Evolutionary conservation across 1,140 invertebrate species (phyloP).

Genomic region (Oppia nitens): DNA sequence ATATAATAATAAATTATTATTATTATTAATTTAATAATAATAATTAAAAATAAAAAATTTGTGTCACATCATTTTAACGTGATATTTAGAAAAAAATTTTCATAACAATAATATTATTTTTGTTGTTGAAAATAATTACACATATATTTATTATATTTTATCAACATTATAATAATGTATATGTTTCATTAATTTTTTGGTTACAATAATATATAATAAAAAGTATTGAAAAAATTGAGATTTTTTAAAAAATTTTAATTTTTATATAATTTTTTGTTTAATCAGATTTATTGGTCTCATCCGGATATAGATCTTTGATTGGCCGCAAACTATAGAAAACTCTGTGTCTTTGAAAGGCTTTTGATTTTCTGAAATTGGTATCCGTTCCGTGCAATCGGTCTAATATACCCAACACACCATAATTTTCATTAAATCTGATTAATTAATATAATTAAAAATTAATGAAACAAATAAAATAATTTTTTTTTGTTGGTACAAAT

Average conservation of each 20-base stretch:
- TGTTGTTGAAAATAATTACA: no score
- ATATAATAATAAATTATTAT: no score
- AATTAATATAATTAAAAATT: no score
- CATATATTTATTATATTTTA: neutral
- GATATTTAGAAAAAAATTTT: no score
- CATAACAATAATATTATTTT: no score
- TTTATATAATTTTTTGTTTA: neutral
- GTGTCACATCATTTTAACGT: no score
- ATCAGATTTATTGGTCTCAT: slow-evolving; percentile 24
- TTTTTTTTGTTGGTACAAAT: neutral
- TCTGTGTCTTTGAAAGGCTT: neutral
- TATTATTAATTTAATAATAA: no score
- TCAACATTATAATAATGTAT: neutral
- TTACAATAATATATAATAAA: neutral
- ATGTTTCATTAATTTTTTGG: neutral
- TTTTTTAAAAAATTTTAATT: neutral
- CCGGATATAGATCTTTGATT: slow-evolving; percentile 51
- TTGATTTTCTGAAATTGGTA: neutral
- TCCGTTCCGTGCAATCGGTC: slow-evolving; percentile 1
- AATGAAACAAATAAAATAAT: no score
- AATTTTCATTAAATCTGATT: slow-evolving; percentile 29
- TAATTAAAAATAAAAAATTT: no score
- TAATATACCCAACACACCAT: neutral
- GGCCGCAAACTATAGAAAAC: neutral
- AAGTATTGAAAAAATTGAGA: neutral